Evolutionary conservation across 2,888 invertebrate genomes (phyloP).

Genomic region (Phytoseiulus persimilis): DNA sequence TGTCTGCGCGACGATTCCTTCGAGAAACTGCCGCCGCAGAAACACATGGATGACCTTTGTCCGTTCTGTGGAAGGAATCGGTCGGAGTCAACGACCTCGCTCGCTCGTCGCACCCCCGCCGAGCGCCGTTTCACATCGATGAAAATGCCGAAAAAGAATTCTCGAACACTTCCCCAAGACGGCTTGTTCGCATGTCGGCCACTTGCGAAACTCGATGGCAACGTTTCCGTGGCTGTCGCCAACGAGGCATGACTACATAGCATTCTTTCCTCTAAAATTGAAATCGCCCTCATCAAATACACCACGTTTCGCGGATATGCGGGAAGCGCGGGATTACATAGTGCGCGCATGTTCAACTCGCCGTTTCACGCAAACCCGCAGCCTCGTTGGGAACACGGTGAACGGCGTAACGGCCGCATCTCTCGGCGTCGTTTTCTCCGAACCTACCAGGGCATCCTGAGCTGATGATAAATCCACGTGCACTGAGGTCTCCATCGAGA

Average conservation of each 20-base stretch:
- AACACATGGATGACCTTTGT: neutral
- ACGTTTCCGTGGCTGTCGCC: no score
- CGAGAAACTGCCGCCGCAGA: neutral
- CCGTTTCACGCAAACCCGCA: no score
- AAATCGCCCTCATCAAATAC: no score
- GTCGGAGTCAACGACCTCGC: neutral
- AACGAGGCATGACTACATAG: no score
- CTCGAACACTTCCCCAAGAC: neutral
- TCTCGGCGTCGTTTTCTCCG: neutral
- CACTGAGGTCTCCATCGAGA: slow-evolving; percentile 22
- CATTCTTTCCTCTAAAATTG: no score
- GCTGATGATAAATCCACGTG: slow-evolving; percentile 25
- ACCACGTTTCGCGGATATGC: no score
- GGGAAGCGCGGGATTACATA: no score
- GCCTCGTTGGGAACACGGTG: no score
- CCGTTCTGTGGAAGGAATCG: neutral
- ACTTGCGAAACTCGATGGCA: no score
- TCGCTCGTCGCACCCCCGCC: neutral
- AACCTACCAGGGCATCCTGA: neutral
- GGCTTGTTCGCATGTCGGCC: neutral
- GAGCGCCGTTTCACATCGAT: neutral
- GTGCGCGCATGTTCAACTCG: no score
- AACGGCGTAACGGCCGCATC: neutral
- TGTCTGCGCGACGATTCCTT: neutral
- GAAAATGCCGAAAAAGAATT: neutral